Evolutionary conservation across 2,113 vertebrate species (phyloP).

Genomic region (Ochotona princeps): DNA sequence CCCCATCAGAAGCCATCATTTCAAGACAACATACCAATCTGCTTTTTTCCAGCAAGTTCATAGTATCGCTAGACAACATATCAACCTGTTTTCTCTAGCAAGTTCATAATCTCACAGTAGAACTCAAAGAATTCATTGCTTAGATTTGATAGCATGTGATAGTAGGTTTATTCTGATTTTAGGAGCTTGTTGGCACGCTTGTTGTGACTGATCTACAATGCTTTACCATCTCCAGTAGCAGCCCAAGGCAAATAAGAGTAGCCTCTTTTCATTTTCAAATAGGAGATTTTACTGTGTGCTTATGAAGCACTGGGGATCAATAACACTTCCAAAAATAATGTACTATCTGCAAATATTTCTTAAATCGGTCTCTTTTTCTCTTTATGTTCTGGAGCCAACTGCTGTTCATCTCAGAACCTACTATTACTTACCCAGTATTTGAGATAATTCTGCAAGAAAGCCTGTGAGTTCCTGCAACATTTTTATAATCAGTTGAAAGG

Average conservation of each 20-base stretch:
- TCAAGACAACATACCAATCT: neutral
- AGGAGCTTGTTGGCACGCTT: neutral
- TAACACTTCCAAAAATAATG: neutral
- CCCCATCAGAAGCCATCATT: conserved; percentile 90
- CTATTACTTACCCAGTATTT: neutral
- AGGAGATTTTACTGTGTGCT: neutral
- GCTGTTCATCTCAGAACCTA: neutral
- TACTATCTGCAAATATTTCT: neutral
- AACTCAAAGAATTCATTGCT: neutral
- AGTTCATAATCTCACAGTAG: neutral
- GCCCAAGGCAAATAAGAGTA: neutral
- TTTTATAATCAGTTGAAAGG: neutral
- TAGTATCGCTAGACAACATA: neutral
- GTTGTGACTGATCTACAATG: neutral
- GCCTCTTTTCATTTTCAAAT: neutral
- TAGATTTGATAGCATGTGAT: neutral
- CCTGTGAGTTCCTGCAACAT: neutral
- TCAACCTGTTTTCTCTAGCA: neutral
- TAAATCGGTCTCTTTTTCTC: neutral
- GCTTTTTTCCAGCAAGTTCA: too few species aligned
- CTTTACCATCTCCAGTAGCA: neutral
- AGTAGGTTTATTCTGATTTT: neutral
- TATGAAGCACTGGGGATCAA: neutral
- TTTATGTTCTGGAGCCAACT: neutral
- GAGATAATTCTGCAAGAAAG: neutral